Percentiles rank a stretch among this genome's conserved stretches.
phyloP scores from a whole-genome alignment of 2,113 vertebrate species.

The Sylvia atricapilla region DNA sequence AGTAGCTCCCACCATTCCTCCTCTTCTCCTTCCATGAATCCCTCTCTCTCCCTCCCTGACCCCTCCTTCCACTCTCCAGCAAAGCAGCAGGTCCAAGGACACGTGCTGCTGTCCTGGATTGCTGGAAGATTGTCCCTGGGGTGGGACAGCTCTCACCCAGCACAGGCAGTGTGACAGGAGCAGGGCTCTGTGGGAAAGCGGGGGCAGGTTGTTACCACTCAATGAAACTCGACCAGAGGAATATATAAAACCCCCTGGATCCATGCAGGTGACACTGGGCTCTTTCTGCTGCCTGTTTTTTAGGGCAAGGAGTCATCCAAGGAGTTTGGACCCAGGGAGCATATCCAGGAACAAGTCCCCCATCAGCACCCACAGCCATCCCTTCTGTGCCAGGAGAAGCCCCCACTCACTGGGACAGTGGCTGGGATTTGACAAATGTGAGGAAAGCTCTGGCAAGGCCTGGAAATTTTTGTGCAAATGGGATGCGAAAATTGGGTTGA shows the following conservation, averaged over 20 bases:
- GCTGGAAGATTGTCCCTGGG: no score
- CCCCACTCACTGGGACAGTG: background rate
- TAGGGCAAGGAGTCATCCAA: background rate
- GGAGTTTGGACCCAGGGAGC: background rate
- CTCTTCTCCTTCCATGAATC: background rate
- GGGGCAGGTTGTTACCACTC: background rate
- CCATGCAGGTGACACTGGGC: rapidly evolving
- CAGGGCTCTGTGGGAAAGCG: rapidly evolving
- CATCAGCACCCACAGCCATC: background rate
- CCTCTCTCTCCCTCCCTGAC: background rate
- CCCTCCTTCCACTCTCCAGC: background rate
- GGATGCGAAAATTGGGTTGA: conserved; percentile 47
- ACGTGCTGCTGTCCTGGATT: no score
- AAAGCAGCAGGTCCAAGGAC: background rate
- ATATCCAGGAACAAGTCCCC: background rate
- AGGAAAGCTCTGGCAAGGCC: background rate
- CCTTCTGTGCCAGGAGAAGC: background rate
- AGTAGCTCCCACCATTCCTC: background rate
- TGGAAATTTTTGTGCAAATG: conserved; percentile 34
- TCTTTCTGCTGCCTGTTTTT: background rate
- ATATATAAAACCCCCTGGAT: background rate
- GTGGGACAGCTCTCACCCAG: background rate
- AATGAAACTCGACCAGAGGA: background rate
- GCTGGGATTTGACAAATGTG: conserved; percentile 7
- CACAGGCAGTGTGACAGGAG: rapidly evolving